phyloP scores from a whole-genome alignment of 2,113 vertebrate genomes.

The rat (Rattus norvegicus) region GRCr8 NC_086020.1:234557001-234557500 shows the following conservation, averaged over 20 bases:
- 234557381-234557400: background rate
- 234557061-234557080: background rate
- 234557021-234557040: constrained; percentile 59
- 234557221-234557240: constrained; percentile 64
- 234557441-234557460: constrained; percentile 46
- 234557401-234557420: constrained; percentile 34
- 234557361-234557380: constrained; percentile 50
- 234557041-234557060: background rate
- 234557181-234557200: constrained; percentile 47
- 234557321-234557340: constrained; percentile 5
- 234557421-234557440: constrained; percentile 50
- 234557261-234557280: constrained; percentile 44
- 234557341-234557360: constrained; percentile 16
- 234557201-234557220: constrained; percentile 42
- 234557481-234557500: background rate
- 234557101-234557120: constrained; percentile 38
- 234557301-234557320: constrained; percentile 36
- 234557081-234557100: constrained; percentile 47
- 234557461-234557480: constrained; percentile 27
- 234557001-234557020: constrained; percentile 46
- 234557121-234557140: constrained; percentile 24
- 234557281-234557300: constrained; percentile 2
- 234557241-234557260: background rate
- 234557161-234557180: constrained; percentile 61
- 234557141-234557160: constrained; percentile 2